Conservation (phyloP, 2,113 vertebrate species). For the Sminthopsis crassicaudata region DNA sequence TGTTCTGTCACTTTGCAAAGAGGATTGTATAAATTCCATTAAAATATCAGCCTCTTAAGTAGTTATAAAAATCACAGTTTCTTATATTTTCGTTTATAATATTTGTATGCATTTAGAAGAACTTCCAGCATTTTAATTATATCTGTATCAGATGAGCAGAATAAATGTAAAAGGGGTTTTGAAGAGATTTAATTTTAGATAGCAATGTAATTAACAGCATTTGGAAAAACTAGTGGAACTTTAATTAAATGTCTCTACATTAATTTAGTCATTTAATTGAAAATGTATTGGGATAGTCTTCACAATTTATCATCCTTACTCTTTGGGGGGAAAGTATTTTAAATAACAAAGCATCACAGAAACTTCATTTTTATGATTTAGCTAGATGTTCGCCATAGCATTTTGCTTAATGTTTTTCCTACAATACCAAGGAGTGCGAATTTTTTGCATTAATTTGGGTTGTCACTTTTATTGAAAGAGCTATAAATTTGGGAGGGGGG, state of each 20-base stretch:
- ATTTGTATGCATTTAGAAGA: conserved; percentile 81
- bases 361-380: conserved; percentile 71
- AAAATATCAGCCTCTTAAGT: conserved; percentile 73
- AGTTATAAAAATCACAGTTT: conserved; percentile 56
- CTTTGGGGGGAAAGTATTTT: conserved; percentile 70
- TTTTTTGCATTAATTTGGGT: conserved; percentile 50
- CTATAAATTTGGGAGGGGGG: conserved; percentile 26
- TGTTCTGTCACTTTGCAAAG: conserved; percentile 33
- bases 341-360: conserved; percentile 68
- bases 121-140: conserved; percentile 84
- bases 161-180: conserved; percentile 82
- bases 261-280: conserved; percentile 88
- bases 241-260: conserved; percentile 87
- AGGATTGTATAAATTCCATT: conserved; percentile 74
- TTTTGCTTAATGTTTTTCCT: conserved; percentile 42
- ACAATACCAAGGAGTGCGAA: conserved; percentile 25
- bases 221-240: conserved; percentile 84
- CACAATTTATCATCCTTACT: conserved; percentile 80
- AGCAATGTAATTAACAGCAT: conserved; percentile 85
- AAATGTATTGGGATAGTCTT: conserved; percentile 80
- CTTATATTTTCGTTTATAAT: conserved; percentile 64
- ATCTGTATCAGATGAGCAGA: conserved; percentile 84
- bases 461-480: conserved; percentile 58
- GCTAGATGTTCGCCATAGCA: conserved; percentile 55
- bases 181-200: conserved; percentile 89